Evolutionary conservation across 2,888 invertebrate species (phyloP).

Genomic region (Nematopogon swammerdamellus): DNA sequence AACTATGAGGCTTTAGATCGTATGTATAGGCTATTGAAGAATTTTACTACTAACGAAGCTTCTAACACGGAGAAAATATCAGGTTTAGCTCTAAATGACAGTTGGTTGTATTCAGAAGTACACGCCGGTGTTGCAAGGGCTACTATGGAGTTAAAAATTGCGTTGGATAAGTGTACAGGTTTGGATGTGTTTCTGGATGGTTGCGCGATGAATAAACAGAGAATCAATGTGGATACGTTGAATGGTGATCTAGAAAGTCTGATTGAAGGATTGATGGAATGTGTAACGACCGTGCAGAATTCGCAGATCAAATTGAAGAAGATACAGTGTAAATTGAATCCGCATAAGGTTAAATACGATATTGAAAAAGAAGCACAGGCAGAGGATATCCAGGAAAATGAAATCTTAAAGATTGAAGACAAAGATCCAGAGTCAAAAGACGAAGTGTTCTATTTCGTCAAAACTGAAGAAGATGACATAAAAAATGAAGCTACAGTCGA

Average conservation of each 20-base stretch:
- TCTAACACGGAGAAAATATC: constrained; percentile 22
- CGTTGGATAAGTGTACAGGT: constrained; percentile 31
- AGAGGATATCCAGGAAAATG: constrained; percentile 14
- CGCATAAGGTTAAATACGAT: constrained; percentile 5
- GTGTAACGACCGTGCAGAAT: constrained; percentile 29
- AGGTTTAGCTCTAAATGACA: constrained; percentile 25
- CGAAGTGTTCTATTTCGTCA: constrained; percentile 46
- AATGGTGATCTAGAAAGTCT: constrained; percentile 38
- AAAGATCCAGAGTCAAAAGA: constrained; percentile 33
- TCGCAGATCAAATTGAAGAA: constrained; percentile 39
- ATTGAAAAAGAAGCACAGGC: constrained; percentile 15
- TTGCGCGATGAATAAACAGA: constrained; percentile 34
- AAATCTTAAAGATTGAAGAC: constrained; percentile 32
- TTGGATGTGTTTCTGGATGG: constrained; percentile 43
- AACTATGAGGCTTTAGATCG: constrained; percentile 31
- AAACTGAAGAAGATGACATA: constrained; percentile 33
- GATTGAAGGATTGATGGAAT: constrained; percentile 33
- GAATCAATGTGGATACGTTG: constrained; percentile 29
- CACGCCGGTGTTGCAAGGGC: constrained; percentile 36
- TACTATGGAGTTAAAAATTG: constrained; percentile 35
- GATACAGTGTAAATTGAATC: constrained; percentile 25
- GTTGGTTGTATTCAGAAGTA: constrained; percentile 42
- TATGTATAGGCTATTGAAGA: constrained; percentile 41
- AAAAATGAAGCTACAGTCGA: constrained; percentile 20
- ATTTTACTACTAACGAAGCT: constrained; percentile 25